phyloP scores from a whole-genome alignment of 92 coral and sea anemone species.

The Paragorgia papillata region DNA sequence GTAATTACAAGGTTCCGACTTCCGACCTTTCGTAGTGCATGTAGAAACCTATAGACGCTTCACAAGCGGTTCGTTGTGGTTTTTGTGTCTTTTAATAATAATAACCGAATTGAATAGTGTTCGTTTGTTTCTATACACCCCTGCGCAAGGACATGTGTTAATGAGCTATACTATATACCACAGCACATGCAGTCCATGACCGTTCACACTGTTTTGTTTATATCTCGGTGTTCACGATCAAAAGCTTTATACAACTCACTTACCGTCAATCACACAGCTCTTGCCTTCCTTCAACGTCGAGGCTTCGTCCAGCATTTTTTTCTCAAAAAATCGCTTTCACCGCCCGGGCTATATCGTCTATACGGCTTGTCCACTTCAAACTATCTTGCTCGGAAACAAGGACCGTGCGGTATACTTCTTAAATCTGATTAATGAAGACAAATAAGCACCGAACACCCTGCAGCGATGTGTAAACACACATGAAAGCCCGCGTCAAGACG shows the following conservation, averaged over 20 bases:
- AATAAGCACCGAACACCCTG: background rate
- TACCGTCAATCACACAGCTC: background rate
- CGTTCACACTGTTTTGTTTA: background rate
- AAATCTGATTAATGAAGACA: slow-evolving; percentile 6
- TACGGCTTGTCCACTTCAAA: background rate
- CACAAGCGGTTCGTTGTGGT: too few species aligned
- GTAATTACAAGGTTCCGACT: too few species aligned
- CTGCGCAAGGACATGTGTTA: background rate
- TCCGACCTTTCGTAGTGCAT: too few species aligned
- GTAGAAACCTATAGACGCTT: too few species aligned
- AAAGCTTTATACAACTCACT: background rate
- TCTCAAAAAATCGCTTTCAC: too few species aligned
- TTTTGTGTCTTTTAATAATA: too few species aligned
- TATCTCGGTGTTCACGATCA: background rate
- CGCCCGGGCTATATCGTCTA: too few species aligned
- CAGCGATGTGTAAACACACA: background rate
- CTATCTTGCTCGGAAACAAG: background rate
- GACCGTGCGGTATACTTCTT: background rate
- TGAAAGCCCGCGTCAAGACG: background rate
- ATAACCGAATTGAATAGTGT: too few species aligned
- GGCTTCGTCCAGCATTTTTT: background rate
- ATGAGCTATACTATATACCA: too few species aligned
- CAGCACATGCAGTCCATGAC: background rate
- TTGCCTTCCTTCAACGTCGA: background rate
- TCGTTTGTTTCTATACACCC: background rate